Percentiles rank a stretch among this genome's conserved stretches.
phyloP scores from a whole-genome alignment of 2,113 vertebrate genomes.

The Aplodontia rufa region DNA sequence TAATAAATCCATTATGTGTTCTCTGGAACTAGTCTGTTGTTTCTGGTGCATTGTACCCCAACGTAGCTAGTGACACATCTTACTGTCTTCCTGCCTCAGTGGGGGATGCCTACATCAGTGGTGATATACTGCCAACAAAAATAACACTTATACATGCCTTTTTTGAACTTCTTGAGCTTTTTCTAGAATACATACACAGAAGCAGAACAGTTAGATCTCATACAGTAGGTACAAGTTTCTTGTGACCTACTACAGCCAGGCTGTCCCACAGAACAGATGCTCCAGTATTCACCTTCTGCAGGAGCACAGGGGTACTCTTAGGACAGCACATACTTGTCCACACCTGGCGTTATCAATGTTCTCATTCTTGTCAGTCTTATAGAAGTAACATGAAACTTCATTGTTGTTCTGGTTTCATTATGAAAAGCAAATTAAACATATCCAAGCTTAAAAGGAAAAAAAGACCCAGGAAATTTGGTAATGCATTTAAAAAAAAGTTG shows the following conservation, averaged over 20 bases:
- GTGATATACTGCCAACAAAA: neutral
- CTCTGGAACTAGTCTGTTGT: neutral
- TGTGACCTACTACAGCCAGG: neutral
- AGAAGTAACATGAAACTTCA: neutral
- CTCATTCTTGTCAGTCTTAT: neutral
- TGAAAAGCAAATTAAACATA: constrained; percentile 9
- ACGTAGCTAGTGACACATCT: neutral
- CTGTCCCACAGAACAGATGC: neutral
- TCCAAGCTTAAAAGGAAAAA: neutral
- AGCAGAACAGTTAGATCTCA: neutral
- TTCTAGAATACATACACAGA: neutral
- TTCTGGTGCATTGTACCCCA: neutral
- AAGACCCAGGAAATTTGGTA: neutral
- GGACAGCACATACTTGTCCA: neutral
- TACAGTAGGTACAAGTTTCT: neutral
- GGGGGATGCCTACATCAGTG: neutral
- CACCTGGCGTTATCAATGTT: no score
- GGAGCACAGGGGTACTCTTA: neutral
- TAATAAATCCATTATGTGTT: neutral
- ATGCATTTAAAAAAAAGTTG: neutral
- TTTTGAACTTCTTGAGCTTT: neutral
- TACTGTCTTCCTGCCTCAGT: neutral
- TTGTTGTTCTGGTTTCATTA: constrained; percentile 7
- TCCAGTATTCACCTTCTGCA: neutral
- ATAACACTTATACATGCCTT: neutral